Evolutionary conservation across 2,113 vertebrate species (phyloP), one percentile per base, ranked within the genome.

Genomic region (Xyrauchen texanus): DNA sequence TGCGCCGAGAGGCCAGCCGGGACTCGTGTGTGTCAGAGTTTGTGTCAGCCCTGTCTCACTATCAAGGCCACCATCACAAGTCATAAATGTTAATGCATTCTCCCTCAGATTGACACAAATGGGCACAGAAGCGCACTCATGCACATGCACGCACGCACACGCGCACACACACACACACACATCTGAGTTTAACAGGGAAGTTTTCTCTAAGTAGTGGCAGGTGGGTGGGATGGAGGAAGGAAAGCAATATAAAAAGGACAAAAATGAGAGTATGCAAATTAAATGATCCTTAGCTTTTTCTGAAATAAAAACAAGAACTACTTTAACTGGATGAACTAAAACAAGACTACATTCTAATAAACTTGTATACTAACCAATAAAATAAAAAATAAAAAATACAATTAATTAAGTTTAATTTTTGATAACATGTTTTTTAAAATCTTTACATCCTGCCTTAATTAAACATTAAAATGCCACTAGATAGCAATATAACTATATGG

Each of bases 51-150:
- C 73, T 82, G 79, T 79, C 73, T 79, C 72, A 83, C 78, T 78
- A 86, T 86, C 81, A 83, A 85, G 81, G 81, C 83, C 81, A 83
- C 81, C 79, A 83, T 81, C 81, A 82, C 77, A 77, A 86, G 74
- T 86, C 76, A 83, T 85, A 85, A 83, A 86, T 85, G 83, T 81
- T 81, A 81, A 81, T 85, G 83, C 78, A 86, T 85, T 85, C 81
- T 82, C 73, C 49, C 51, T 68, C 55, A 76, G 80, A 86, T 77
- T 81, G 82, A 83, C 7, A 81, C 79, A 61, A 74, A 77, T 63
- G 52, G 63, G 65, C 57, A 6, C 45, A 49, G 16, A 49, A 63
- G 49, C 6, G 21, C 47, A 3, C 64, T 45, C 69, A 34, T 3
- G 58, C 75, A 13, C 21, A 34, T 34, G 21, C 69, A 44, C 12